Evolutionary conservation across 2,888 invertebrate species (phyloP).

Genomic region (Apomyelois bistriatella): DNA sequence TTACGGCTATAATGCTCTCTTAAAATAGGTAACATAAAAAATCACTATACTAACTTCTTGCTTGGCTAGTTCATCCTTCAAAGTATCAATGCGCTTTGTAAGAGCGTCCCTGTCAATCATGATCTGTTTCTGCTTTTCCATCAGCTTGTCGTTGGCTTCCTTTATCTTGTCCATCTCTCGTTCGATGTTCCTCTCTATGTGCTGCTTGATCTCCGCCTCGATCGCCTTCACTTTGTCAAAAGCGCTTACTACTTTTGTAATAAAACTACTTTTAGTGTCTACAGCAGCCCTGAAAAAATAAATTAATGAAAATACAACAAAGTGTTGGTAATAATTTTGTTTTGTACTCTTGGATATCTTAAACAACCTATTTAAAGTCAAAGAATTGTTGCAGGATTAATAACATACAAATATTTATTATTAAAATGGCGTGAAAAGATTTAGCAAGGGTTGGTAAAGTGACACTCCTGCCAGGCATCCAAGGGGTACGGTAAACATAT

Average conservation of each 20-base stretch:
- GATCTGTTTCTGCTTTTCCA: conserved; percentile 69
- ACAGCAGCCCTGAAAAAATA: conserved; percentile 45
- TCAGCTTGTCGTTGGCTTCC: conserved; percentile 65
- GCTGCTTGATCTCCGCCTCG: conserved; percentile 78
- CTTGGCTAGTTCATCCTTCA: conserved; percentile 81
- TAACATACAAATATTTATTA: too few species aligned
- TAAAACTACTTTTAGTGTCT: conserved; percentile 63
- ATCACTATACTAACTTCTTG: conserved; percentile 56
- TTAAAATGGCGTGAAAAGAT: too few species aligned
- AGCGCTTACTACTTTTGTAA: conserved; percentile 57
- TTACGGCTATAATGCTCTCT: too few species aligned
- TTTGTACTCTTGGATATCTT: too few species aligned
- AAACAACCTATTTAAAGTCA: too few species aligned
- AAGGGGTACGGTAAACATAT: too few species aligned
- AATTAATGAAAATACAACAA: not conserved
- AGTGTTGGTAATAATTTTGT: not conserved
- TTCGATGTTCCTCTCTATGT: conserved; percentile 75
- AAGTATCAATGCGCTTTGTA: conserved; percentile 70
- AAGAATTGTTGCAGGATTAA: too few species aligned
- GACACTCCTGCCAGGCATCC: too few species aligned
- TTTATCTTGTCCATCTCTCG: conserved; percentile 75
- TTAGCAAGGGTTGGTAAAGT: too few species aligned
- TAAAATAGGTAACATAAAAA: too few species aligned
- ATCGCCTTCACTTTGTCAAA: conserved; percentile 76
- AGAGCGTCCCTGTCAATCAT: conserved; percentile 64